phyloP scores from a whole-genome alignment of 2,797 vertebrate genomes.

The Crenichthys baileyi region DNA sequence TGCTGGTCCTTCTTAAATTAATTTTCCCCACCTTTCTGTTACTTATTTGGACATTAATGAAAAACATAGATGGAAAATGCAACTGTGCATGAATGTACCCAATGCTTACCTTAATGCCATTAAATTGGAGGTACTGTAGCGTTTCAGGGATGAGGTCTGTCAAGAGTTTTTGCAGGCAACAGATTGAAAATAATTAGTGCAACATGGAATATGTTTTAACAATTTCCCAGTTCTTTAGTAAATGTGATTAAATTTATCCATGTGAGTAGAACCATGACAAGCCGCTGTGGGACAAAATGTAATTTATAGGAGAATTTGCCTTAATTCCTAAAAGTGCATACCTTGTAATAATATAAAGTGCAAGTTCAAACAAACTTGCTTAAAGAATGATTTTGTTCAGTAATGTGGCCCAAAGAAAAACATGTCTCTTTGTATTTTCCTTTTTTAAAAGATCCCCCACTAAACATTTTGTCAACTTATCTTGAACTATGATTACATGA shows the following conservation, averaged over 20 bases:
- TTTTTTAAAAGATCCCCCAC: neutral
- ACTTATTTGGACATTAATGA: conserved; percentile 32
- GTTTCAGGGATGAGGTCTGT: conserved; percentile 46
- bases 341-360: conserved; percentile 31
- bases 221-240: conserved; percentile 55
- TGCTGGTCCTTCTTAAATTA: neutral
- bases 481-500: neutral
- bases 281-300: conserved; percentile 41
- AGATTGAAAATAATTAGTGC: conserved; percentile 52
- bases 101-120: conserved; percentile 44
- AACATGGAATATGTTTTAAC: conserved; percentile 43
- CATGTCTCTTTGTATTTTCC: conserved; percentile 2
- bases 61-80: conserved; percentile 35
- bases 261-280: conserved; percentile 58
- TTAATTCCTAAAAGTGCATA: conserved; percentile 53
- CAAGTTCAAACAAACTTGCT: conserved; percentile 19
- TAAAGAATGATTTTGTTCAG: neutral
- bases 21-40: neutral
- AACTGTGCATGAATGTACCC: conserved; percentile 55
- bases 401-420: neutral
- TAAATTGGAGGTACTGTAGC: conserved; percentile 44
- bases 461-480: neutral
- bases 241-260: conserved; percentile 66
- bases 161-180: conserved; percentile 37
- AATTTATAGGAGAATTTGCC: conserved; percentile 54